phyloP scores from a whole-genome alignment of 2,797 vertebrate genomes.

The Hyperoplus lanceolatus region DNA sequence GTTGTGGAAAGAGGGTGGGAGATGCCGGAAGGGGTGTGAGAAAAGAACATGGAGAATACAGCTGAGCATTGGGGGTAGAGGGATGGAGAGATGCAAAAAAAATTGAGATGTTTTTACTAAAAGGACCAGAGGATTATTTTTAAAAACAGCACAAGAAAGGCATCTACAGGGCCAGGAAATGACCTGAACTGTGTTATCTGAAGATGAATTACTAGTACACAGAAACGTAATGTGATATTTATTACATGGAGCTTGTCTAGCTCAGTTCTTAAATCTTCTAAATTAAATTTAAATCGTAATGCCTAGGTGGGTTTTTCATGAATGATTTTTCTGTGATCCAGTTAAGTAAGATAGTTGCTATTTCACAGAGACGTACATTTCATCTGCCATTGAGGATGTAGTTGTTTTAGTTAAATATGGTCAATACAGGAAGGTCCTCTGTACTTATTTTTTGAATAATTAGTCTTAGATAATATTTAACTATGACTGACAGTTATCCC shows the following conservation, averaged over 20 bases:
- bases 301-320: neutral
- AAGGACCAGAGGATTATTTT: slow-evolving; percentile 26
- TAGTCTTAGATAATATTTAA: neutral
- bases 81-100: slow-evolving; percentile 41
- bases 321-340: slow-evolving; percentile 1
- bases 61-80: slow-evolving; percentile 53
- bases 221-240: neutral
- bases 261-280: neutral
- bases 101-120: slow-evolving; percentile 30
- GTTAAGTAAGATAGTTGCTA: slow-evolving; percentile 1
- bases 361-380: neutral
- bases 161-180: slow-evolving; percentile 4
- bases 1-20: slow-evolving; percentile 38
- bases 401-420: neutral
- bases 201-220: slow-evolving; percentile 1
- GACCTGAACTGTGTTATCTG: slow-evolving; percentile 24
- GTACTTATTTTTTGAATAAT: neutral
- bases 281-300: neutral
- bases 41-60: slow-evolving; percentile 26
- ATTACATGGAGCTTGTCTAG: neutral
- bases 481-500: neutral
- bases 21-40: slow-evolving; percentile 13
- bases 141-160: slow-evolving; percentile 10
- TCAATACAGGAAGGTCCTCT: neutral
- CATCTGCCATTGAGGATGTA: neutral